Percentiles rank a stretch among this genome's conserved stretches.
Evolutionary conservation across 1,140 invertebrate genomes (phyloP).

Genomic region (Eulimnadia texana): DNA sequence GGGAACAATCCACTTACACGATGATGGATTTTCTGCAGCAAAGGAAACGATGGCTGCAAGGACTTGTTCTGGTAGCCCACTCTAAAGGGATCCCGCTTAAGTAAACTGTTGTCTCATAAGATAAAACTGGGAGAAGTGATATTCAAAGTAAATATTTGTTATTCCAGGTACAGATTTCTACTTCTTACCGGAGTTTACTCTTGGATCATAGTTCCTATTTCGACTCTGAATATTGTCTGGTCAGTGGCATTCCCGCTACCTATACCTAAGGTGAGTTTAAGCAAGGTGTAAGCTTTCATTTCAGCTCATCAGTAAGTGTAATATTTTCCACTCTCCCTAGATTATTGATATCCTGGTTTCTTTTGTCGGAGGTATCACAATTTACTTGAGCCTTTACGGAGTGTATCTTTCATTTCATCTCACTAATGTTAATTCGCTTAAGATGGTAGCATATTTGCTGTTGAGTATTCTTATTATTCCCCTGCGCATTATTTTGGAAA

Average conservation of each 20-base stretch:
- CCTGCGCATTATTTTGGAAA: too few species aligned
- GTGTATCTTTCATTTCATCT: constrained; percentile 93
- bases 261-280: constrained; percentile 41
- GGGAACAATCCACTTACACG: constrained; percentile 93
- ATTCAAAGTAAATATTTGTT: too few species aligned
- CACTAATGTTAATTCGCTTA: too few species aligned
- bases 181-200: constrained; percentile 82
- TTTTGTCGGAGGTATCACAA: constrained; percentile 63
- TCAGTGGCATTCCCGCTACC: constrained; percentile 73
- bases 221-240: constrained; percentile 73
- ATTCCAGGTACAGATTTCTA: constrained; percentile 35
- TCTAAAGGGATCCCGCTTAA: constrained; percentile 65
- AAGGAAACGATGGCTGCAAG: constrained; percentile 82
- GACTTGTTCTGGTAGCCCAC: constrained; percentile 86
- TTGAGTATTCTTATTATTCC: too few species aligned
- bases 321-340: too few species aligned
- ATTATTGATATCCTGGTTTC: background rate
- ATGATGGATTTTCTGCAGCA: constrained; percentile 90
- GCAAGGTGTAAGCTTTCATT: too few species aligned
- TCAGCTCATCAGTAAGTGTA: too few species aligned
- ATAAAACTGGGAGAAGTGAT: too few species aligned
- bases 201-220: constrained; percentile 87
- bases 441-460: too few species aligned
- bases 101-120: too few species aligned
- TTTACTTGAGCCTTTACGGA: constrained; percentile 93